phyloP scores from a whole-genome alignment of 2,113 vertebrate genomes.

The Bufo bufo region DNA sequence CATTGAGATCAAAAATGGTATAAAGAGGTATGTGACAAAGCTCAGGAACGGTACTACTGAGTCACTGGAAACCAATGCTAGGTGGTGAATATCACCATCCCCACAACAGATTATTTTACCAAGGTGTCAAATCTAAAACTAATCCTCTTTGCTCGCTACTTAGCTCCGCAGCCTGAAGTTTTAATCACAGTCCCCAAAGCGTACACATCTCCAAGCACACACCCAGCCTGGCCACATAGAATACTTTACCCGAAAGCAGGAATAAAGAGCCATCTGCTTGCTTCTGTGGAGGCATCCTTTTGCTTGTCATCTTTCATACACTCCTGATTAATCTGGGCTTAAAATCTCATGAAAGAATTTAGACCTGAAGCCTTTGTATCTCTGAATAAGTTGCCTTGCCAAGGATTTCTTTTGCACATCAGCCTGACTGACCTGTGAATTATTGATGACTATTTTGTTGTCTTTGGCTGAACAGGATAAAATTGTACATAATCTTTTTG shows the following conservation, averaged over 20 bases:
- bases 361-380: constrained; percentile 51
- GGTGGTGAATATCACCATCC: not conserved
- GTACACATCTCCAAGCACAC: not conserved
- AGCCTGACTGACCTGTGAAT: constrained; percentile 42
- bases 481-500: constrained; percentile 44
- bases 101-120: constrained; percentile 1
- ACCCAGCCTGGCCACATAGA: not conserved
- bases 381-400: constrained; percentile 45
- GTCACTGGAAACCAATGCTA: not conserved
- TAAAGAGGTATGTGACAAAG: not conserved
- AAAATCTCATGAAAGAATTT: constrained; percentile 49
- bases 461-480: constrained; percentile 49
- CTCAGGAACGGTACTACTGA: not conserved
- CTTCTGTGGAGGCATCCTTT: not conserved
- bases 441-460: constrained; percentile 57
- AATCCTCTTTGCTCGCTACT: constrained; percentile 30
- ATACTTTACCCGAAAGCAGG: constrained; percentile 49
- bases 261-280: constrained; percentile 40
- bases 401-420: constrained; percentile 34
- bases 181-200: constrained; percentile 10
- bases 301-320: constrained; percentile 45
- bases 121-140: constrained; percentile 35
- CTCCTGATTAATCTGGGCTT: constrained; percentile 52
- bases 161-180: constrained; percentile 20
- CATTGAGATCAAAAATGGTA: not conserved